Percentiles rank a stretch among this genome's conserved stretches.
phyloP scores from a whole-genome alignment of 1,140 invertebrate species.

The Trachymyrmex septentrionalis region DNA sequence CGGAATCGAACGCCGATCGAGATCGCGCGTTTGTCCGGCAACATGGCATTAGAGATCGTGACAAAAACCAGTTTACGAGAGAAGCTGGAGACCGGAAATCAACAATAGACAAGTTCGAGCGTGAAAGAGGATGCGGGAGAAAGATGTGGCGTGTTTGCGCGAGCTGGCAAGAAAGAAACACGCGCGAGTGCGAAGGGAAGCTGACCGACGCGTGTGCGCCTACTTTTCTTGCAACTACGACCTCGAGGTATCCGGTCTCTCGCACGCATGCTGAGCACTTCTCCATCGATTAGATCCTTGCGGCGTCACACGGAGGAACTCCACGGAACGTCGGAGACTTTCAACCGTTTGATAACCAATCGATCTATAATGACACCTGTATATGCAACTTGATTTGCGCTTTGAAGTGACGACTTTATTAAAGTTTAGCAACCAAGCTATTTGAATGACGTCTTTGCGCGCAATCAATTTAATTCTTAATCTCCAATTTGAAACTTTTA shows the following conservation, averaged over 20 bases:
- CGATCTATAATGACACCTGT: constrained; percentile 11
- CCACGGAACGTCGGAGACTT: constrained; percentile 49
- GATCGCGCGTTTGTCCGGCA: constrained; percentile 35
- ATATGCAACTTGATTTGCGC: neutral
- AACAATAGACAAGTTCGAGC: constrained; percentile 59
- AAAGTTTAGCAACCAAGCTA: no score
- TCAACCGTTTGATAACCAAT: neutral
- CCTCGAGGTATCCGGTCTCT: constrained; percentile 63
- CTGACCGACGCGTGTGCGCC: constrained; percentile 38
- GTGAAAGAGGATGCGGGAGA: constrained; percentile 61
- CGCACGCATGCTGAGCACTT: constrained; percentile 40
- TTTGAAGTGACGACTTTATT: neutral
- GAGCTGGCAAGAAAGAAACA: constrained; percentile 29
- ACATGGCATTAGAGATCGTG: constrained; percentile 58
- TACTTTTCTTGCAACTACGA: constrained; percentile 66
- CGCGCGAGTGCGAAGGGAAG: constrained; percentile 26
- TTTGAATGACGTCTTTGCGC: neutral
- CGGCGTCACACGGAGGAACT: constrained; percentile 7
- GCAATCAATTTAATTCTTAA: neutral
- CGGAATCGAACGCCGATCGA: constrained; percentile 23
- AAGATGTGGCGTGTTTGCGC: constrained; percentile 27
- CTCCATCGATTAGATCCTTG: constrained; percentile 42
- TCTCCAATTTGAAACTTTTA: neutral
- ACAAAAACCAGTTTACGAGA: constrained; percentile 60
- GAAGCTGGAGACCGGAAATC: constrained; percentile 43